Evolutionary conservation across 1,140 invertebrate genomes (phyloP).

Genomic region (Maconellicoccus hirsutus): DNA sequence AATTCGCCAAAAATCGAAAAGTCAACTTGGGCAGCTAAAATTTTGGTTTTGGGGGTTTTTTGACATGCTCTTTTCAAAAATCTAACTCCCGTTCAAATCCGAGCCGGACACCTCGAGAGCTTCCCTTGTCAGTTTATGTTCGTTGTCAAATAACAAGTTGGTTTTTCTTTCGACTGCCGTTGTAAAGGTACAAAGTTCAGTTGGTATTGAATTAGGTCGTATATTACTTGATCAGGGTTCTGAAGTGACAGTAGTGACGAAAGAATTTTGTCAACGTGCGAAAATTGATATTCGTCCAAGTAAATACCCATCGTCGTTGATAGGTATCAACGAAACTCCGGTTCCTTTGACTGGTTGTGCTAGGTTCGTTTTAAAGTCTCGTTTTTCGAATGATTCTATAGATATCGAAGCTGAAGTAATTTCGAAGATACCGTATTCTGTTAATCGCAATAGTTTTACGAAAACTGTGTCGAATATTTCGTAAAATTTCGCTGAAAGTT

Average conservation of each 20-base stretch:
- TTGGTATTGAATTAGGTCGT: neutral
- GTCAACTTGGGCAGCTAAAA: no score
- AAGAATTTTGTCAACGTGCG: neutral
- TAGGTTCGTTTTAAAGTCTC: neutral
- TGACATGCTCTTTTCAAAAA: no score
- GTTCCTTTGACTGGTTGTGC: neutral
- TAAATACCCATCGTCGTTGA: neutral
- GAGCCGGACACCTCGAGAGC: no score
- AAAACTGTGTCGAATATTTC: neutral
- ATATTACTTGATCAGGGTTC: neutral
- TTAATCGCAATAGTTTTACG: neutral
- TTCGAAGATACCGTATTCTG: neutral
- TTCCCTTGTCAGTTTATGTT: neutral
- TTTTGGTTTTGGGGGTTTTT: no score
- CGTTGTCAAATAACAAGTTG: neutral
- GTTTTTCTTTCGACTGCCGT: neutral
- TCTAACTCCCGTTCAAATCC: no score
- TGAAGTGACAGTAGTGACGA: neutral
- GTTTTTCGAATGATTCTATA: neutral
- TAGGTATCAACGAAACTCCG: neutral
- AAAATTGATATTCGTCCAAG: neutral
- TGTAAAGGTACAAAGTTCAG: neutral
- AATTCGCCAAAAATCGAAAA: no score
- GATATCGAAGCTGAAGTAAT: neutral
- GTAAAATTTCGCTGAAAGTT: neutral